Percentiles rank a stretch among this genome's conserved stretches.
These are phyloP conservation scores for Diadema setosum DNA, from an alignment of 35 echinoderm and acorn worm species.

Conservation along the genomic window DNA sequence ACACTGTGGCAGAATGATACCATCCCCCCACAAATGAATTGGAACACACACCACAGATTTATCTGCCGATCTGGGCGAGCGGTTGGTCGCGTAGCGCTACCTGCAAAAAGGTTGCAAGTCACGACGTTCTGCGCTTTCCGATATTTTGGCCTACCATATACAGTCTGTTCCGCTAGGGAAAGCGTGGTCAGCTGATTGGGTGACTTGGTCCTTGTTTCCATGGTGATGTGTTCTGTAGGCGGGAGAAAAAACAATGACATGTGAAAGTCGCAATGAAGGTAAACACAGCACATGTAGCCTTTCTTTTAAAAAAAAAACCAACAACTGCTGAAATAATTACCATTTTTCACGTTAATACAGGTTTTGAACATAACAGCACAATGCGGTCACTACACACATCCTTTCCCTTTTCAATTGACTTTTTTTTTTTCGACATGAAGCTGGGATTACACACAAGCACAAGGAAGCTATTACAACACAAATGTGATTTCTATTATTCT, in stretches of 20 bases:
- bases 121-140: not conserved
- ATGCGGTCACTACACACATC: not conserved
- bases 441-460: no score
- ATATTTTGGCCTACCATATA: not conserved
- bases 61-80: not conserved
- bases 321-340: not conserved
- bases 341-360: not conserved
- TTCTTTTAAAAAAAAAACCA: not conserved
- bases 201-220: slow-evolving; percentile 1
- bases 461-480: no score
- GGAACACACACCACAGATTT: not conserved
- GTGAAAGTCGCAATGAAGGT: not conserved
- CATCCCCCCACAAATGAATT: no score
- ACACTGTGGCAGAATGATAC: no score
- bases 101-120: not conserved
- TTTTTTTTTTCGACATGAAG: not conserved
- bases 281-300: not conserved
- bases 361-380: not conserved
- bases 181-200: not conserved
- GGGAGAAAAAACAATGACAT: not conserved
- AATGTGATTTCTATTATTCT: no score
- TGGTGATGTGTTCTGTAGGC: not conserved
- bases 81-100: not conserved
- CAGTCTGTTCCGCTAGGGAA: not conserved
- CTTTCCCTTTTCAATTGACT: not conserved